Conservation (phyloP, 2,113 vertebrate species). For the Lipophrys pholis region DNA sequence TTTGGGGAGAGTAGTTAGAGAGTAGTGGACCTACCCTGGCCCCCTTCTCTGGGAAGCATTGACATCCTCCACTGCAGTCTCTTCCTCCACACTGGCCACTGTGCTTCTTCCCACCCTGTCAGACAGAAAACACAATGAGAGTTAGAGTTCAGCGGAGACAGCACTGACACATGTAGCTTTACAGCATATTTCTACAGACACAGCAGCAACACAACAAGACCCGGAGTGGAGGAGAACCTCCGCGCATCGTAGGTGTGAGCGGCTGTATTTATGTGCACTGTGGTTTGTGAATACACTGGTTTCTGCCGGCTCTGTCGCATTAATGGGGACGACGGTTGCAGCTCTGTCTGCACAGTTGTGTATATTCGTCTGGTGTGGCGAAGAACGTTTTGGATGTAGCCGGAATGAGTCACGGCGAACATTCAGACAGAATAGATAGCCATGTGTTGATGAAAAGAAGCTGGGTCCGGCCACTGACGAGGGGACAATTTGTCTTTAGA, state of each 20-base stretch:
- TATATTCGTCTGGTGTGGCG: slow-evolving; percentile 20
- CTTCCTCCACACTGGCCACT: slow-evolving; percentile 92
- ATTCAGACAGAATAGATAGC: slow-evolving; percentile 40
- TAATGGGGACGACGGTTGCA: slow-evolving; percentile 9
- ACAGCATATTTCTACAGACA: slow-evolving; percentile 9
- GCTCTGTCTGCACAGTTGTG: slow-evolving; percentile 15
- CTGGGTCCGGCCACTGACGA: slow-evolving; percentile 3
- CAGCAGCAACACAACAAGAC: not conserved
- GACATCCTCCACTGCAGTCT: slow-evolving; percentile 95
- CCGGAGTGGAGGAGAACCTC: slow-evolving; percentile 9
- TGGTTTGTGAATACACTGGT: slow-evolving; percentile 30
- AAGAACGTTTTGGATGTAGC: slow-evolving; percentile 52
- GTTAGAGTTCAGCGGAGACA: slow-evolving; percentile 16
- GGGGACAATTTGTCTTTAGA: slow-evolving; percentile 51
- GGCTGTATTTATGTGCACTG: slow-evolving; percentile 53
- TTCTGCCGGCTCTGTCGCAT: slow-evolving; percentile 31
- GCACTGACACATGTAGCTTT: not conserved
- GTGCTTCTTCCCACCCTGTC: slow-evolving; percentile 92
- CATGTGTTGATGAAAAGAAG: slow-evolving; percentile 15
- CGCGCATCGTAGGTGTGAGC: slow-evolving; percentile 38
- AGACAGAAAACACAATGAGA: slow-evolving; percentile 56
- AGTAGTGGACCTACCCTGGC: slow-evolving; percentile 88
- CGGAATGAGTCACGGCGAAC: slow-evolving; percentile 54
- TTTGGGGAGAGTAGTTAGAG: too few species aligned
- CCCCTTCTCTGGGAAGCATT: slow-evolving; percentile 97